These are phyloP conservation scores for Cottoperca gobio DNA, from an alignment of 2,797 vertebrate species.

Conservation along the genomic window DNA sequence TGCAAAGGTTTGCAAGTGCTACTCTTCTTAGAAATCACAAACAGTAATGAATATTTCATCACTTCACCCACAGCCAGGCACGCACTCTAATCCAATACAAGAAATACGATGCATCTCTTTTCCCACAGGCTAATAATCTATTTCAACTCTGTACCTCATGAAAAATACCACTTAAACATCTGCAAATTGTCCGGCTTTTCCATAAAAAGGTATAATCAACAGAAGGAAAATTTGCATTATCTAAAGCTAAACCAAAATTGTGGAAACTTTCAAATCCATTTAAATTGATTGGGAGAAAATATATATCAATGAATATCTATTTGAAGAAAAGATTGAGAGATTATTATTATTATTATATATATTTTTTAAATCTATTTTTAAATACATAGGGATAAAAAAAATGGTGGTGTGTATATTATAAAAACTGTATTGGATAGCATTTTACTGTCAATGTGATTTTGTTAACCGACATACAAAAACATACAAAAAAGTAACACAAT, in stretches of 20 bases:
- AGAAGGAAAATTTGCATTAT: background rate
- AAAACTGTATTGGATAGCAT: background rate
- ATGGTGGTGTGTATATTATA: background rate
- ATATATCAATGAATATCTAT: background rate
- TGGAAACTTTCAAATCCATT: background rate
- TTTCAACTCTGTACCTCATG: conserved; percentile 71
- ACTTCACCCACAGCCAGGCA: conserved; percentile 74
- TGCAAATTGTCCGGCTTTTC: conserved; percentile 33
- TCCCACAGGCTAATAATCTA: conserved; percentile 84
- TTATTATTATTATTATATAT: no score
- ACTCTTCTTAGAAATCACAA: conserved; percentile 85
- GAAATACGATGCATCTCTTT: conserved; percentile 84
- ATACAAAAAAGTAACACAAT: background rate
- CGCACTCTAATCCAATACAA: conserved; percentile 86
- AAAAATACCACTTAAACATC: conserved; percentile 69
- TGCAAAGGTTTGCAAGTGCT: conserved; percentile 83
- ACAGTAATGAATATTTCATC: conserved; percentile 92
- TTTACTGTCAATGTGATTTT: background rate
- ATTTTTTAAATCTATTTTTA: no score
- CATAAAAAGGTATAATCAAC: conserved; percentile 15
- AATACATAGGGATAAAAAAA: background rate
- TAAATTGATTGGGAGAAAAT: background rate
- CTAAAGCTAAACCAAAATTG: background rate
- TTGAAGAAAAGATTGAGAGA: no score
- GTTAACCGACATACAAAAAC: background rate